Conservation (phyloP, 1,140 invertebrate species). For the Trigoniulus corallinus region DNA sequence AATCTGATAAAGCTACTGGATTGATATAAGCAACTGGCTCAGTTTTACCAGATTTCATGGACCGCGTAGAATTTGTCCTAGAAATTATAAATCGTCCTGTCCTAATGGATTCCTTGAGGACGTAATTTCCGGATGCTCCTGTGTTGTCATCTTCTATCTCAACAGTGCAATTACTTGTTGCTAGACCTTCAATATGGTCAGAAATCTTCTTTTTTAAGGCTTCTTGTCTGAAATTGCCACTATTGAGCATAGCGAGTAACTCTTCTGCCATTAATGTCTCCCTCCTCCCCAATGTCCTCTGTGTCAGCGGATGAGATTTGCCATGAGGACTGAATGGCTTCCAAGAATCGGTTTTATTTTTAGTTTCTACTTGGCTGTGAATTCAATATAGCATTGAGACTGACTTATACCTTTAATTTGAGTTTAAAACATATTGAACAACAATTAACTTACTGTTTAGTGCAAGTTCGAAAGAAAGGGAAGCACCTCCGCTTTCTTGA, state of each 20-base stretch:
- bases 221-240: neutral
- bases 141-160: neutral
- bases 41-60: no score
- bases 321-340: neutral
- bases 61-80: no score
- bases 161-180: neutral
- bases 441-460: neutral
- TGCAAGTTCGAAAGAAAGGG: neutral
- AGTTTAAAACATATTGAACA: neutral
- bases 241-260: conserved; percentile 5
- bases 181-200: neutral
- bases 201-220: neutral
- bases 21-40: no score
- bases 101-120: no score
- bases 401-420: neutral
- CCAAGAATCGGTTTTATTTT: neutral
- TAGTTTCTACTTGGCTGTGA: neutral
- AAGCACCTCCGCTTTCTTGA: no score
- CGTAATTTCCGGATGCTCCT: no score
- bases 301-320: neutral
- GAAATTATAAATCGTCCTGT: no score
- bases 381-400: neutral
- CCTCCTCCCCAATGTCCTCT: conserved; percentile 1
- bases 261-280: conserved; percentile 2
- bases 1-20: no score